A percentile compares a stretch with the other conserved stretches of the same genome.
Evolutionary conservation across 2,797 vertebrate genomes (phyloP).

Genomic region (Pseudocheirus occidentalis): DNA sequence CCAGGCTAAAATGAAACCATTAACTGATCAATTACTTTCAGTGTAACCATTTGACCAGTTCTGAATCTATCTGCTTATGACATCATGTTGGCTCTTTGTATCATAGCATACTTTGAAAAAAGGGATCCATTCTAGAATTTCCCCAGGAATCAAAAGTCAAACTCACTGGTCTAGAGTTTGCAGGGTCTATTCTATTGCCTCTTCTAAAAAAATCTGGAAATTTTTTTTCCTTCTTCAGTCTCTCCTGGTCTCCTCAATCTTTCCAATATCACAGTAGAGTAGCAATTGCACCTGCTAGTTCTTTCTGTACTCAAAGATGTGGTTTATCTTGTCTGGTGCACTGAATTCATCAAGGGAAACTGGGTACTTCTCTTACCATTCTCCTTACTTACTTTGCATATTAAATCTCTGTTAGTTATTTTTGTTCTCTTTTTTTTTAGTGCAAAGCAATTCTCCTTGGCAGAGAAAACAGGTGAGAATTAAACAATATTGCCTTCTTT

Average conservation of each 20-base stretch:
- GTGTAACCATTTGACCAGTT: neutral
- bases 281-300: neutral
- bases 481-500: neutral
- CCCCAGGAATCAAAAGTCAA: neutral
- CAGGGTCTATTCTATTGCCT: neutral
- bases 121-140: neutral
- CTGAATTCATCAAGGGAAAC: neutral
- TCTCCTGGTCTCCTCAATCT: neutral
- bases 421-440: too few relatives aligned
- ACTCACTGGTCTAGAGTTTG: neutral
- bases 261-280: neutral
- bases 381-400: neutral
- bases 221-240: neutral
- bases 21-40: neutral
- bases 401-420: neutral
- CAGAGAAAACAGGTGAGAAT: neutral
- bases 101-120: neutral
- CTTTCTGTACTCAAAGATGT: neutral
- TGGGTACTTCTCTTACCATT: too few relatives aligned
- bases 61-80: neutral
- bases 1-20: neutral
- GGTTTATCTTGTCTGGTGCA: neutral
- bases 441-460: neutral
- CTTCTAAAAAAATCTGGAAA: neutral
- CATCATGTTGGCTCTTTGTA: neutral